A percentile compares a stretch with the other conserved stretches of the same genome.
Conservation (phyloP, 2,113 vertebrate species). For the Bos taurus region DNA sequence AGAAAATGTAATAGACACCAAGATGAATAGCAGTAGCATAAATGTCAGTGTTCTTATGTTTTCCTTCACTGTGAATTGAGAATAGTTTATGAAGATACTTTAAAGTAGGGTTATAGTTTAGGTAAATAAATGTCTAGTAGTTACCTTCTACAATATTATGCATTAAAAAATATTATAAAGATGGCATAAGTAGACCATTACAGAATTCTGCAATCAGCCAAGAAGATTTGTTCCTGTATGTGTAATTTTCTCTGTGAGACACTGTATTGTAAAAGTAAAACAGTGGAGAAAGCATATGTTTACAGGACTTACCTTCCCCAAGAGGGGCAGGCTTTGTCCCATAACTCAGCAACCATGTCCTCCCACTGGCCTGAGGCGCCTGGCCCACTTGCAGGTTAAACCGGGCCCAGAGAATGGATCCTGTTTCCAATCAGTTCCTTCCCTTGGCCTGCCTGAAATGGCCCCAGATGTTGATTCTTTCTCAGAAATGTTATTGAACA, state of each 20-base stretch:
- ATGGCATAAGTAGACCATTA: neutral
- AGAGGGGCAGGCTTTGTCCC: neutral
- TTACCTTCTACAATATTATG: neutral
- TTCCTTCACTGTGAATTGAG: neutral
- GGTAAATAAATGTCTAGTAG: neutral
- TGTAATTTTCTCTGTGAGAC: neutral
- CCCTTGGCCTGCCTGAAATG: neutral
- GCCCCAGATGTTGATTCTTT: neutral
- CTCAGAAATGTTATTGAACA: neutral
- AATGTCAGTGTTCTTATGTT: neutral
- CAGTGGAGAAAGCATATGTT: neutral
- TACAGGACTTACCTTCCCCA: neutral
- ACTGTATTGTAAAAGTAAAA: neutral
- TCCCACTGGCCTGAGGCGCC: neutral
- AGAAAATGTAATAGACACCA: neutral
- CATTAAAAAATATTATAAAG: neutral
- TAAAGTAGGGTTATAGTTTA: neutral
- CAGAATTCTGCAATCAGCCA: neutral
- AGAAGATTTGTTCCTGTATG: neutral
- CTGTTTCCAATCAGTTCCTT: neutral
- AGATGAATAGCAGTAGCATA: neutral
- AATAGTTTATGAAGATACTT: constrained; percentile 35
- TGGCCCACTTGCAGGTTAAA: neutral
- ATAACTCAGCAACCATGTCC: neutral
- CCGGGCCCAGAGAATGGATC: neutral